Percentiles rank a stretch among this genome's conserved stretches.
Conservation (phyloP, 1,140 invertebrate species). For the Caenorhabditis remanei region DNA sequence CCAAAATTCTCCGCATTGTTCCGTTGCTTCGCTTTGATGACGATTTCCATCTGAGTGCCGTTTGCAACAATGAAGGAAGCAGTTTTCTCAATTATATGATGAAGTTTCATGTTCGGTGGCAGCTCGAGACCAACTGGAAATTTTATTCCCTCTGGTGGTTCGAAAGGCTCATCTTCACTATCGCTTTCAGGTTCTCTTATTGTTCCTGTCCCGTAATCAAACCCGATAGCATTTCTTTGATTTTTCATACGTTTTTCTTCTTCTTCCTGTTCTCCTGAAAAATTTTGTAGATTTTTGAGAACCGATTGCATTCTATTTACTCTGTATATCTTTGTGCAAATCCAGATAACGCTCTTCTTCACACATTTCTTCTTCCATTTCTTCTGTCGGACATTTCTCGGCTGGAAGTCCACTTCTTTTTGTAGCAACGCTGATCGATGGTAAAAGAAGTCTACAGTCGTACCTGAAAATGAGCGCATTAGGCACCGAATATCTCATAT, state of each 20-base stretch:
- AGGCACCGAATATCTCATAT: not conserved
- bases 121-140: conserved; percentile 79
- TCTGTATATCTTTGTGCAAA: conserved; percentile 68
- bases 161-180: conserved; percentile 78
- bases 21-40: conserved; percentile 95
- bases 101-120: conserved; percentile 91
- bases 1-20: conserved; percentile 87
- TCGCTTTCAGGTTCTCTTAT: conserved; percentile 63
- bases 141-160: conserved; percentile 72
- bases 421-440: conserved; percentile 76
- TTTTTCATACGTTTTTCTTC: conserved; percentile 49
- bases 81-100: conserved; percentile 95
- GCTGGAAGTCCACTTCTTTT: not conserved
- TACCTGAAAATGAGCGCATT: conserved; percentile 83
- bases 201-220: conserved; percentile 64
- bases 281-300: not conserved
- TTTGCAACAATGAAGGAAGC: conserved; percentile 92
- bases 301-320: conserved; percentile 8
- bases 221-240: conserved; percentile 65
- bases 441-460: conserved; percentile 90
- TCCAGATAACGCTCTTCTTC: conserved; percentile 84
- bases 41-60: conserved; percentile 96
- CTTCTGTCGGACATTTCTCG: conserved; percentile 80
- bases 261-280: conserved; percentile 58
- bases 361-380: conserved; percentile 84